A percentile compares a stretch with the other conserved stretches of the same genome.
phyloP scores from a whole-genome alignment of 2,113 vertebrate genomes.

The Oryzias curvinotus region DNA sequence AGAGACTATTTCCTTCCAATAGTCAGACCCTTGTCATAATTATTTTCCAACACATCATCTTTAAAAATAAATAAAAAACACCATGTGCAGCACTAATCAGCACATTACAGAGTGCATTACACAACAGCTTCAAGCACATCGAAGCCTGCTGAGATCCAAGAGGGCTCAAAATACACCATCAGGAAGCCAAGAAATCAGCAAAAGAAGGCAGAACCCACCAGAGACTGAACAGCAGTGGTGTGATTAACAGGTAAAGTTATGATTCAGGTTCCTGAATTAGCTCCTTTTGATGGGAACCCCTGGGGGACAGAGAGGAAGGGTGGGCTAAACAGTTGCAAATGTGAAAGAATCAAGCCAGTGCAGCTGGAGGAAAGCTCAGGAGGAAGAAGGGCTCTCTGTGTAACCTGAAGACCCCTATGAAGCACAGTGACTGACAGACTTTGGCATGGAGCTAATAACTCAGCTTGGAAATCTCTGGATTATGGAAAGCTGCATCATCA shows the following conservation, averaged over 20 bases:
- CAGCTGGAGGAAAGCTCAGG: neutral
- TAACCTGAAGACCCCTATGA: conserved; percentile 22
- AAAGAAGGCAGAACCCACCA: conserved; percentile 38
- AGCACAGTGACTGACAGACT: conserved; percentile 15
- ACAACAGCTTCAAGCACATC: conserved; percentile 33
- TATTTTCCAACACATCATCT: conserved; percentile 18
- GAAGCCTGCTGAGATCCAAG: conserved; percentile 33
- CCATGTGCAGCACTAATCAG: conserved; percentile 40
- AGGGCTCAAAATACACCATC: conserved; percentile 27
- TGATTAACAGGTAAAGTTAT: conserved; percentile 62
- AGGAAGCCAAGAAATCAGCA: conserved; percentile 42
- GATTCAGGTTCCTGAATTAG: conserved; percentile 65
- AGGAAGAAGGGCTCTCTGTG: neutral
- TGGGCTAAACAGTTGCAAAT: conserved; percentile 36
- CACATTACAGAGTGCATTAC: conserved; percentile 40
- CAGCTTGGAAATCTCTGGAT: conserved; percentile 10
- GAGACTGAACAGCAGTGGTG: conserved; percentile 6
- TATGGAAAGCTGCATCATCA: neutral
- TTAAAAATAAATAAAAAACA: conserved; percentile 15
- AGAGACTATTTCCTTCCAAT: conserved; percentile 24
- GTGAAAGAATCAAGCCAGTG: conserved; percentile 10
- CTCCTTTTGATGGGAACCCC: conserved; percentile 35
- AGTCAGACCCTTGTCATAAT: neutral
- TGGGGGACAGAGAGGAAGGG: conserved; percentile 16
- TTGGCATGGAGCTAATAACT: conserved; percentile 13